Conservation (phyloP, 2,113 vertebrate species). For the Leucoraja erinaceus region DNA sequence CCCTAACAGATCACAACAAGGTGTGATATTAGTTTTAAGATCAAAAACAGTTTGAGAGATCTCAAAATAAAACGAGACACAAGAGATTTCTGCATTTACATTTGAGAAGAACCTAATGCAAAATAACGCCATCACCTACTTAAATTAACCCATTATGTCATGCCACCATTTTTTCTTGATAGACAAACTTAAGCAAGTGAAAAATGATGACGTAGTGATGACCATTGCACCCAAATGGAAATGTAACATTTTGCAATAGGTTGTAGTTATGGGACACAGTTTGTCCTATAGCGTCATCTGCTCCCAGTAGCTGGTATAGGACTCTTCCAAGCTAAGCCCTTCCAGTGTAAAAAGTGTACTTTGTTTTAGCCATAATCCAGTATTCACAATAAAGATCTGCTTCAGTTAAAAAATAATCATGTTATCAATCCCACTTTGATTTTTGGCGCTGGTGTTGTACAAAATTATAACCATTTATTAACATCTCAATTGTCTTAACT, state of each 20-base stretch:
- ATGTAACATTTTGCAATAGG: too few relatives aligned
- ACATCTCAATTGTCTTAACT: too few relatives aligned
- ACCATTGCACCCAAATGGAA: not conserved
- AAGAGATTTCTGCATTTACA: not conserved
- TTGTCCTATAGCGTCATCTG: not conserved
- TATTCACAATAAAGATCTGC: not conserved
- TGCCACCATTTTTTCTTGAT: not conserved
- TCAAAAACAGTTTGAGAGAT: too few relatives aligned
- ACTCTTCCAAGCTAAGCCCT: too few relatives aligned
- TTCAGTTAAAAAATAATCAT: too few relatives aligned
- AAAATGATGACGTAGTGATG: not conserved
- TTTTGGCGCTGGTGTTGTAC: not conserved
- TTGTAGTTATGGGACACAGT: not conserved
- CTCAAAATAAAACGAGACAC: not conserved
- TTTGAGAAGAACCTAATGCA: not conserved
- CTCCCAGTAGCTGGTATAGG: not conserved
- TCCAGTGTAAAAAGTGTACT: not conserved
- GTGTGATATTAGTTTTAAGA: too few relatives aligned
- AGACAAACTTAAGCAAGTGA: not conserved
- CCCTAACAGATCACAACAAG: not conserved
- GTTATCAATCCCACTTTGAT: too few relatives aligned
- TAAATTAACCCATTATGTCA: not conserved
- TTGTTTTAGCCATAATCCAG: not conserved
- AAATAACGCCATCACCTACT: not conserved
- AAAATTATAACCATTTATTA: too few relatives aligned